These are phyloP conservation scores for Melanotaenia duboulayi DNA, from an alignment of 2,113 vertebrate species.

Conservation along the genomic window DNA sequence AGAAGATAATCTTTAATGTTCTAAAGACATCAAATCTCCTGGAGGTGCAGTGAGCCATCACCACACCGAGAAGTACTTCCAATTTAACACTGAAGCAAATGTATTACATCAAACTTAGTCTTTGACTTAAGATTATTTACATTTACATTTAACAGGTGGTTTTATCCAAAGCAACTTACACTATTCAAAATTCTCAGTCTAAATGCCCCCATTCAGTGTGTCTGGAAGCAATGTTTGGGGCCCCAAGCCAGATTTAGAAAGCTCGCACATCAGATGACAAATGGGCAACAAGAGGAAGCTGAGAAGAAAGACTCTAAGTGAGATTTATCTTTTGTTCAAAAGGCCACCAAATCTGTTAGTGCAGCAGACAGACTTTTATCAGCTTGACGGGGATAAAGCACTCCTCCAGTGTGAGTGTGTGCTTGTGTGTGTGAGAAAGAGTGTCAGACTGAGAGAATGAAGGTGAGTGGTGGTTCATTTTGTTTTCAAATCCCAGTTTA, in stretches of 20 bases:
- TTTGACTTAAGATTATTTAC: too few species aligned
- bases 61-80: not conserved
- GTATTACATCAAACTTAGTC: too few species aligned
- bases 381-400: slow-evolving; percentile 24
- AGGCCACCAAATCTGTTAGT: slow-evolving; percentile 63
- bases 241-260: slow-evolving; percentile 17
- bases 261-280: slow-evolving; percentile 9
- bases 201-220: not conserved
- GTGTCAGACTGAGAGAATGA: slow-evolving; percentile 20
- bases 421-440: slow-evolving; percentile 32
- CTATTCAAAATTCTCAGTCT: not conserved
- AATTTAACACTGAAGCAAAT: not conserved
- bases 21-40: not conserved
- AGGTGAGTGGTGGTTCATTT: slow-evolving; percentile 29
- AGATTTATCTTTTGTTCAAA: slow-evolving; percentile 62
- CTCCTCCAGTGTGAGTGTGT: slow-evolving; percentile 29
- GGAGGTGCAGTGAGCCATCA: not conserved
- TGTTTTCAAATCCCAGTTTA: slow-evolving; percentile 49
- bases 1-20: not conserved
- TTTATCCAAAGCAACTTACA: not conserved
- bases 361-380: slow-evolving; percentile 65
- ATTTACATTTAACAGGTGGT: too few species aligned
- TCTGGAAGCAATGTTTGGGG: not conserved
- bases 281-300: slow-evolving; percentile 21
- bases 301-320: slow-evolving; percentile 41